Evolutionary conservation across 2,888 invertebrate genomes (phyloP).

Genomic region (Tethea ocularis): DNA sequence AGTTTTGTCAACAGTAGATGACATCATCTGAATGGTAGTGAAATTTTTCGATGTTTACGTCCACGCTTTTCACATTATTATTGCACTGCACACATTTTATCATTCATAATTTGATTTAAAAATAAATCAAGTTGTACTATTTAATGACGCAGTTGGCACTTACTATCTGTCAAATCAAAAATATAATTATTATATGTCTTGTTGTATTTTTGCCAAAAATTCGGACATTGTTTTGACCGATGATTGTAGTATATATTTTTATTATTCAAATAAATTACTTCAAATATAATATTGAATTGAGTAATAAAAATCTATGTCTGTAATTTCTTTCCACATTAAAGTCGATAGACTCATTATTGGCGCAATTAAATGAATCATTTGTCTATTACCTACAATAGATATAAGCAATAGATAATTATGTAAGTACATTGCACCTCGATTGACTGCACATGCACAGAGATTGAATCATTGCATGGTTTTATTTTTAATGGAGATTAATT

Average conservation of each 20-base stretch:
- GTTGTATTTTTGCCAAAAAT: not conserved
- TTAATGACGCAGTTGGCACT: not conserved
- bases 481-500: slow-evolving; percentile 9
- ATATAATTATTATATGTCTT: not conserved
- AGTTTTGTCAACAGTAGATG: not conserved
- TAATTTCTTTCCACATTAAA: not conserved
- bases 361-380: slow-evolving; percentile 22
- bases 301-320: not conserved
- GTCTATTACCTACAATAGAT: not conserved
- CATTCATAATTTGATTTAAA: not conserved
- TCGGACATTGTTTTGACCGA: not conserved
- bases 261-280: not conserved
- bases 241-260: not conserved
- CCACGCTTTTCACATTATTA: not conserved
- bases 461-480: slow-evolving; percentile 29
- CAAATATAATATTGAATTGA: not conserved
- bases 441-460: slow-evolving; percentile 25
- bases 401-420: not conserved
- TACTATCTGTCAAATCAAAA: not conserved
- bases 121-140: not conserved
- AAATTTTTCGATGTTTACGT: not conserved
- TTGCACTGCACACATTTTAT: not conserved
- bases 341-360: slow-evolving; percentile 14
- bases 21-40: not conserved
- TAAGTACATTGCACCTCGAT: slow-evolving; percentile 7